Conservation (phyloP, 2,888 invertebrate species). For the Cerastis leucographa region DNA sequence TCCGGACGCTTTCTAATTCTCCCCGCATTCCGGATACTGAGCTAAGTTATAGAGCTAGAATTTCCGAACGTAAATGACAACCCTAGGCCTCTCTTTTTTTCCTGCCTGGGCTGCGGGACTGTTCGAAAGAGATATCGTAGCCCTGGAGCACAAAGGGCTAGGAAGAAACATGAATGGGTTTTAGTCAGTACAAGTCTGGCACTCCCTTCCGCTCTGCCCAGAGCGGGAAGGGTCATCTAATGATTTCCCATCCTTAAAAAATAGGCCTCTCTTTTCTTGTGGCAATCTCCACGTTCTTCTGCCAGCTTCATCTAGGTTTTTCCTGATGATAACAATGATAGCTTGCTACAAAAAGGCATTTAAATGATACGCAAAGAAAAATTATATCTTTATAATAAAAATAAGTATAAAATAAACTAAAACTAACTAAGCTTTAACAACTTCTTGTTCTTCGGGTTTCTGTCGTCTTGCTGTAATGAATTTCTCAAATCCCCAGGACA, state of each 20-base stretch:
- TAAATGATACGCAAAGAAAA: conserved; percentile 9
- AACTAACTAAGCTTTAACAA: conserved; percentile 69
- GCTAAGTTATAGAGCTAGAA: too few relatives aligned
- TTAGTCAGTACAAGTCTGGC: too few relatives aligned
- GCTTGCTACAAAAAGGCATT: not conserved
- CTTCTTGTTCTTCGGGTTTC: conserved; percentile 66
- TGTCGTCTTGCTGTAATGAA: conserved; percentile 78
- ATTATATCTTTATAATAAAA: conserved; percentile 35
- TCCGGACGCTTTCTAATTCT: not conserved
- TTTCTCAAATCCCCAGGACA: conserved; percentile 92
- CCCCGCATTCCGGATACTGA: not conserved
- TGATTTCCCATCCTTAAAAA: too few relatives aligned
- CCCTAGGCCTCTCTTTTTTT: too few relatives aligned
- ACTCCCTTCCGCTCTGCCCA: too few relatives aligned
- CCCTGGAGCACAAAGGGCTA: too few relatives aligned
- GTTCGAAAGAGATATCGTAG: too few relatives aligned
- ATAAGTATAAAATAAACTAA: conserved; percentile 28
- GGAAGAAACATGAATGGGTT: too few relatives aligned
- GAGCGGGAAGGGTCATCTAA: too few relatives aligned
- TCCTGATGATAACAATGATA: not conserved
- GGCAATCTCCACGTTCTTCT: not conserved
- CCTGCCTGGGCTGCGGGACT: too few relatives aligned
- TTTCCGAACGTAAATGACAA: not conserved
- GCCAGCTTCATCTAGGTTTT: not conserved
- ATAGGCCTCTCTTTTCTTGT: not conserved